Evolutionary conservation across 2,888 invertebrate genomes (phyloP), one percentile per base, ranked within the genome.

Genomic region (Drosophila anomelani): DNA sequence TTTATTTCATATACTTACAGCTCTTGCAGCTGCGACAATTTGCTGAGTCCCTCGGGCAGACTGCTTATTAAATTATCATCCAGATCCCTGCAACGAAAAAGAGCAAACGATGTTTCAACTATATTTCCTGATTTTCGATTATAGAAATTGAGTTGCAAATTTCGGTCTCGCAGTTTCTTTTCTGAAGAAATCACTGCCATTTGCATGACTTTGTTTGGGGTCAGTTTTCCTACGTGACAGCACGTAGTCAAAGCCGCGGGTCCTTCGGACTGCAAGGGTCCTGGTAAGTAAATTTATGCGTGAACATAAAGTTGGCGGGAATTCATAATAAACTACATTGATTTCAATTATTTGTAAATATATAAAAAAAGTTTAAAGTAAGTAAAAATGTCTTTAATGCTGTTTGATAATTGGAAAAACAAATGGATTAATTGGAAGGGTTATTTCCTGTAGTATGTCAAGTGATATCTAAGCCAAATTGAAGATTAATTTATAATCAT

Each of bases 11-110:
- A 73, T 92, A 96, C 97, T 97, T 94, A 98, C 98, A 98, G 93
- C 93, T 97, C 97, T 91, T 96, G 95, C 12, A 98, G 95, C 89
- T 95, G 94, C 58, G 95, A 94, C 91, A 97, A 94, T 91, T 95
- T 95, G 78, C 94, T 94, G 77, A 97, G 93, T 74, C 97, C 97
- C 53, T 93, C 92, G 58, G 98, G 97, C 90, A 98, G 94, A 91
- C 95, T 95, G 80, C 94, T 94, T 91, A 96, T 93, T 79, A 94
- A 93, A 93, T 96, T 96, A 92, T 96, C 95, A 92, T 96, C 96
- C 88, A 96, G 93, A 92, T 96, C 96, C 82, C 96, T 96, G 93
- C 44, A 94, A 94, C 43, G 43, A 58, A 44, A 75, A 66, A 68
- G 47, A 66, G 64, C 53, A 68, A 43, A 60, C 44, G 58, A 38